A percentile compares a stretch with the other conserved stretches of the same genome.
Conservation (phyloP, 2,888 invertebrate genomes). For the Calliphora vomitoria region DNA sequence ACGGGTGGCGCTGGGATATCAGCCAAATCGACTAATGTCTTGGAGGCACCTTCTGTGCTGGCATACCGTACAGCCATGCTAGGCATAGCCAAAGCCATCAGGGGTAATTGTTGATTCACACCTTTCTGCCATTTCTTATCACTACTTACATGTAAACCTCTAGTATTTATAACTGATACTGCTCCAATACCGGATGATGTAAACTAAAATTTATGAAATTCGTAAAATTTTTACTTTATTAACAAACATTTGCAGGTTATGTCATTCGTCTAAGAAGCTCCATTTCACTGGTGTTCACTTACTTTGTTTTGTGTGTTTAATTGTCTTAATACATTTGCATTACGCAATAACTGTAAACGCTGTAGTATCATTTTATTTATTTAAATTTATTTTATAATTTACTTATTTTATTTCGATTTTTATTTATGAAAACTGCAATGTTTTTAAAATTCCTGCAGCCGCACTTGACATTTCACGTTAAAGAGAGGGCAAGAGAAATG, state of each 20-base stretch:
- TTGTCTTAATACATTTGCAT: slow-evolving; percentile 72
- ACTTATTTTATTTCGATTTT: slow-evolving; percentile 61
- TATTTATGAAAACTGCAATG: slow-evolving; percentile 55
- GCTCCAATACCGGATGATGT: slow-evolving; percentile 45
- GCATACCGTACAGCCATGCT: slow-evolving; percentile 77
- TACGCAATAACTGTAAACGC: slow-evolving; percentile 78
- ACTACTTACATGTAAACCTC: slow-evolving; percentile 77
- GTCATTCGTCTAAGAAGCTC: slow-evolving; percentile 76
- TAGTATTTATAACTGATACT: slow-evolving; percentile 56
- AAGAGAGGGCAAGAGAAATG: neutral
- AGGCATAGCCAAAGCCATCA: slow-evolving; percentile 60
- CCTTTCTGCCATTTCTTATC: slow-evolving; percentile 35
- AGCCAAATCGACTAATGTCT: slow-evolving; percentile 77
- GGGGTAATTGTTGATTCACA: slow-evolving; percentile 40
- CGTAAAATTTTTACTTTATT: neutral
- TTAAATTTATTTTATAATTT: slow-evolving; percentile 73
- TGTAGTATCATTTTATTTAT: slow-evolving; percentile 76
- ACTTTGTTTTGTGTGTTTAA: slow-evolving; percentile 76
- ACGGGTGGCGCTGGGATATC: slow-evolving; percentile 81
- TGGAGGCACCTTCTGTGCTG: slow-evolving; percentile 75
- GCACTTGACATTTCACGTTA: slow-evolving; percentile 44
- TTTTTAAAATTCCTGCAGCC: slow-evolving; percentile 53
- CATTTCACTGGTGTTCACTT: slow-evolving; percentile 52
- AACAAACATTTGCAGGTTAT: slow-evolving; percentile 80
- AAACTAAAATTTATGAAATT: slow-evolving; percentile 65